Base-by-base conservation (phyloP, 2,113 vertebrate genomes). In the Dicaeum eximium region DNA sequence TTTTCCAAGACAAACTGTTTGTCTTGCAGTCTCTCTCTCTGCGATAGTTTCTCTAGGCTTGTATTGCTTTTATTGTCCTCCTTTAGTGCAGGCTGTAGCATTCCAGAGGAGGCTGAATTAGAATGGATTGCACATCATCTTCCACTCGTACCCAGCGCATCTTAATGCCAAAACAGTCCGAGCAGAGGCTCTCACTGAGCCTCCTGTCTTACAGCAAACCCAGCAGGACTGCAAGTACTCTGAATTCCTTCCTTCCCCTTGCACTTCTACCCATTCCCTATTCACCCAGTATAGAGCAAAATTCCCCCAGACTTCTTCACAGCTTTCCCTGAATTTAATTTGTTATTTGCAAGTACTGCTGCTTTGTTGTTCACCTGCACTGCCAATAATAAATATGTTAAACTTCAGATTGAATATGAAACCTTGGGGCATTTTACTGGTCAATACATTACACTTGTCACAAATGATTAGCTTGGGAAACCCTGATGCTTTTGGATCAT, bases 41-140 rank as follows among this genome's bases (percentile, higher is more conserved):
- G 24, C 77, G 85, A 96, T 62, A 44, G 75, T 78, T 95, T 64
- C 87, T 93, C 81, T 57, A 13, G 88, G 90, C 79, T 77, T 66
- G 35, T 83, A n/a, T 90, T 94, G 80, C 88, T 94, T 96, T 95
- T 96, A 93, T 93, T 88, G 85, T 74, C 58, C 56, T 90, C 21
- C 90, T 88, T 70, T 44, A 86, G 67, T 30, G 62, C 7, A 5
- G 44, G n/a, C 23, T 37, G 48, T 27, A 75, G 75, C 47, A 51
- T 93, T 89, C 56, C 89, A 92, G 92, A 64, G 89, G 37, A 84
- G 47, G 37, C 64, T 86, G 74, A 50, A 87, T 89, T 74, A 69
- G 69, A 64, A 93, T 90, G 75, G 89, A 86, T 78, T 45, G 75
- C 45, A 40, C 82, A 80, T 86, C 80, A 45, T 48, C 86, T 37